Evolutionary conservation across 1,140 invertebrate genomes (phyloP), one percentile per base, ranked within the genome.

Genomic region (Lerema accius): DNA sequence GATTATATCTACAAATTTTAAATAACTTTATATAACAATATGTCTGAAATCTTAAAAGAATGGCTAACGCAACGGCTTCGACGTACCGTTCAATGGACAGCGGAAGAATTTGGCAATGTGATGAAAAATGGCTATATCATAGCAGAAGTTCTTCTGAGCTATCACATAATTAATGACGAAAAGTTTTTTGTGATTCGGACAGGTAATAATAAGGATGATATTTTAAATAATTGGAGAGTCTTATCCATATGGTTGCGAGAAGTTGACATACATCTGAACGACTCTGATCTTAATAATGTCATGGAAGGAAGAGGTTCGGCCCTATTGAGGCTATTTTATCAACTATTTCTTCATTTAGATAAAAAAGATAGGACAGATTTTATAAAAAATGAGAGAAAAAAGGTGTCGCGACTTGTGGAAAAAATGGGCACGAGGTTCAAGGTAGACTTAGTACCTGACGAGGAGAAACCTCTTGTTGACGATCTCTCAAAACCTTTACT

Each of bases 321-420:
- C 0, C 74, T 92, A 9, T 70, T 93, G 10, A 88, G 91, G 9
- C 69, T 94, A 6, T 92, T 94, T 71, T 94, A 94, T 78, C 90
- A 93, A 78, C 69, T 94, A 9, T 94, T 93, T 71, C 76, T 94
- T 11, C 84, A 86, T 63, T 80, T 94, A n/a, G 92, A 94, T 46
- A 91, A 91, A 65, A 92, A 91, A 69, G 92, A 93, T 76, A 79
- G 86, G 11, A 78, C 91, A 35, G 80, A 93, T 61, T 93, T 92
- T 65, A 91, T 93, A 17, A 92, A 91, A 50, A 68, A 84, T 35
- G 89, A 92, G 58, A 84, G 85, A 61, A 86, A 92, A 68, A 80
- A 81, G 82, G 68, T 86, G 60, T 82, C 91, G 42, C 56, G 69
- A 60, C 69, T 89, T 72, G 59, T 88, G 63, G 35, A 83, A 19